Base-by-base conservation (phyloP, 1,140 invertebrate species). In the Sycophaga agraensis region DNA sequence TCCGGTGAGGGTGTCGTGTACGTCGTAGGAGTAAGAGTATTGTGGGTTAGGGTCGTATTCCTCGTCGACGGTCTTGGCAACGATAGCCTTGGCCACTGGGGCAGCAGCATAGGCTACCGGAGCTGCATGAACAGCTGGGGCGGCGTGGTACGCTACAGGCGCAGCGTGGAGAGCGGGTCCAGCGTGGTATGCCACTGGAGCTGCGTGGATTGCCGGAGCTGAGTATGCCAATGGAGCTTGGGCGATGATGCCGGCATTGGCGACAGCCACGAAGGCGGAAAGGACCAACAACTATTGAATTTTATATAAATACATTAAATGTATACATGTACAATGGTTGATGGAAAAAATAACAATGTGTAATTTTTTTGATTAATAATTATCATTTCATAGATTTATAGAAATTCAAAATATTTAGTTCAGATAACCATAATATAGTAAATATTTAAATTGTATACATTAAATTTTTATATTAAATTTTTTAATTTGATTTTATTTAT, bases 11-110 rank as follows among this genome's bases (percentile, higher is more conserved):
- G 73, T 67, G 48, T 85, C 84, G 62, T 83, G 78, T 17, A 85
- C 82, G 64, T 82, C 78, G 70, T 84, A 85, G 26, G 80, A 78
- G 66, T 77, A 85, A 65, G 70, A 78, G 77, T 84, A 85, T 68
- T 84, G 83, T 7, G 84, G 83, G 59, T 81, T 74, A 6, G 84
- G 79, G 68, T 85, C 84, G 69, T 64, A 79, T 22, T 77, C 71
- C 0, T 68, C 70, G 34, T 78, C 74, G 6, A 77, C 71, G 12
- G 71, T 54, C 49, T 74, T 72, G 7, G 72, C 68, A 2, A 71
- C 72, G 2, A 71, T 68, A 39, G 68, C 68, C 54, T 69, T 66
- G 37, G 67, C 70, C 0, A 68, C 68, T 9, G 69, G 65, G 24
- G 64, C 72, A 11, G 75, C 65, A 11, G 76, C 66, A 53, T 75